Evolutionary conservation across 2,113 vertebrate genomes (phyloP), one percentile per base, ranked within the genome.

Genomic region (Sinosuthora webbiana): DNA sequence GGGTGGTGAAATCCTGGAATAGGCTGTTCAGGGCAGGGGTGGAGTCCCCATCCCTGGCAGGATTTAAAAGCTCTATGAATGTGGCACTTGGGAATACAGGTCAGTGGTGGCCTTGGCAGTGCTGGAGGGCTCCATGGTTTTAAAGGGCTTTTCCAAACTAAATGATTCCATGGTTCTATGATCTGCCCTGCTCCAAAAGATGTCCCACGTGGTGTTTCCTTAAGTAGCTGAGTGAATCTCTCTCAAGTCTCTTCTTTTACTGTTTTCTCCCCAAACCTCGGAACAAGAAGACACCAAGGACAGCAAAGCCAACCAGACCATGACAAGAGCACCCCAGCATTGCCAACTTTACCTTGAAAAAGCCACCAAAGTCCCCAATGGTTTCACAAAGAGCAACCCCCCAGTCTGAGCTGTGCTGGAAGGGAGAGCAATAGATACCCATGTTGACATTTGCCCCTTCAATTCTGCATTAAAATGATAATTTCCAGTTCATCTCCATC

Each of bases 181-280:
- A 45, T 22, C 44, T 59, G 17, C 27, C 67, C 13, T 15, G 23
- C 33, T 52, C 71, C 12, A 16, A 7, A 83, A 47, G 67, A 18
- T 1, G 2, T 9, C 70, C 67, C 57, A 39, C 0, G 0, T 4
- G 4, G 20, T 4, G 15, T 25, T 83, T 27, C 44, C 67, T 47
- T 7, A 8, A 42, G 52, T 15, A 68, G 67, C 13, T 7, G 25
- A 9, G 30, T 23, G 49, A 67, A 15, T 10, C 1, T 11, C 56
- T 79, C 76, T n/a, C 0, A 0, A 15, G 17, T 35, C 62, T 57
- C 67, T 42, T 47, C 13, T 39, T 74, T 55, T 6, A 11, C 47
- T 63, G 4, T 63, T 77, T 30, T 20, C 15, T 25, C 50, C 69
- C 62, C 50, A 62, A 30, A 82, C 20, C 33, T 59, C 30, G 13